Base-by-base conservation (phyloP, 2,888 invertebrate species). In the Clostera curtula region DNA sequence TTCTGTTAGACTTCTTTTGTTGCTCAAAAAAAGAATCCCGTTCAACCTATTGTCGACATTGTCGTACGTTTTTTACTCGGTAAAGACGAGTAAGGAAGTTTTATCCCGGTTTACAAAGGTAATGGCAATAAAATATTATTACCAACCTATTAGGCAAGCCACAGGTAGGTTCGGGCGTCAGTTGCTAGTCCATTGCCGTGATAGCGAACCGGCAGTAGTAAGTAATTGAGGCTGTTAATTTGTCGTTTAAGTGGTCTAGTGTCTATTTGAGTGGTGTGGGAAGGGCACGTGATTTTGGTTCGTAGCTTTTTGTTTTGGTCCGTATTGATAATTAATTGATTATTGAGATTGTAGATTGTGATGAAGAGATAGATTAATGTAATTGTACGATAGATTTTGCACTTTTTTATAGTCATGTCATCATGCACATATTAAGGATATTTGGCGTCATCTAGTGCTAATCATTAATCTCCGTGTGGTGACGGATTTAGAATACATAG, bases 111-210 rank as follows among this genome's bases (percentile, higher is more conserved):
- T 77, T 75, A 74, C 69, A 73, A 70, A 71, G 72, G 74, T 74
- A 75, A 70, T 65, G 66, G 72, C 71, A 72, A 71, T 82, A 80
- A 79, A 82, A 74, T 74, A 75, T 74, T 79, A 77, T 79, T 75
- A 74, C 73, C 59, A 60, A 58, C 66, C 69, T 66, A 67, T 74
- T 74, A 72, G 48, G 47, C 56, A 62, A 75, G 73, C 79, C 66
- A 76, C 82, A 82, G 80, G 80, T 80, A 79, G 70, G 59, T 58
- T 54, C 54, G 55, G 56, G 64, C 56, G 56, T 52, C 54, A 54
- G 56, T 62, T 49, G 60, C 63, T 71, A 68, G 73, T 70, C 67
- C 71, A 66, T 59, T 69, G 59, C 63, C 49, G 60, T 41, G 56
- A 65, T 63, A 67, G 63, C 62, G 62, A 33, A 50, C 48, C 51